These are phyloP conservation scores for Progne subis DNA, from an alignment of 2,113 vertebrate genomes.

Conservation along the genomic window DNA sequence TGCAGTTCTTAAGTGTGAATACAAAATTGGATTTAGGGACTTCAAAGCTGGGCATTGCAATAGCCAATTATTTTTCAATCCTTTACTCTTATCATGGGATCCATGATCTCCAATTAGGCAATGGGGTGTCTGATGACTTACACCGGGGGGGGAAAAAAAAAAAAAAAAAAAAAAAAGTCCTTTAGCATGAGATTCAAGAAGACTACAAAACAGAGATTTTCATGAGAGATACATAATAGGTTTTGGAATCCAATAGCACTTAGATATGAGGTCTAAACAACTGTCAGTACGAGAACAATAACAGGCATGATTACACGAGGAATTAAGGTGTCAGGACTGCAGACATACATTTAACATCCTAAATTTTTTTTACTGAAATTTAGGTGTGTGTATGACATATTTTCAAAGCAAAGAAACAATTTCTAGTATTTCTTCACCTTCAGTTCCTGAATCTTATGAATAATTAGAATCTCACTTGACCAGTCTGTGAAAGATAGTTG, in stretches of 20 bases:
- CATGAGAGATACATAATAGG: not conserved
- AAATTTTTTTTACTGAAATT: not conserved
- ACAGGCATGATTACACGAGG: not conserved
- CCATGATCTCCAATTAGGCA: not conserved
- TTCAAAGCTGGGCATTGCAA: not conserved
- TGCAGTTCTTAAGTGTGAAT: not conserved
- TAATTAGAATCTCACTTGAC: not conserved
- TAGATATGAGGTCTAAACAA: not conserved
- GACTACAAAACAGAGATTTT: not conserved
- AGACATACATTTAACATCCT: not conserved
- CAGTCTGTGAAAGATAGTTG: not conserved
- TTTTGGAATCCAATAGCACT: not conserved
- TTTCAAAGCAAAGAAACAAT: not conserved
- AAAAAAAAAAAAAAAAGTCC: not conserved
- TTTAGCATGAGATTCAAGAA: not conserved
- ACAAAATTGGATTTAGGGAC: slow-evolving; percentile 19
- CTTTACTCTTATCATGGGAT: not conserved
- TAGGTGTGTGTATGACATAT: rapidly evolving
- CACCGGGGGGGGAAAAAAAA: not conserved
- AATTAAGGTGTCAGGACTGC: not conserved
- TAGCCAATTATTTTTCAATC: slow-evolving; percentile 17
- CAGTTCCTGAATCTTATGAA: rapidly evolving
- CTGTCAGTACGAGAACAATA: not conserved
- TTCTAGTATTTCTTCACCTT: not conserved
- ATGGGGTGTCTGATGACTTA: not conserved